phyloP scores from a whole-genome alignment of 2,113 vertebrate species.

The Epinephelus lanceolatus region DNA sequence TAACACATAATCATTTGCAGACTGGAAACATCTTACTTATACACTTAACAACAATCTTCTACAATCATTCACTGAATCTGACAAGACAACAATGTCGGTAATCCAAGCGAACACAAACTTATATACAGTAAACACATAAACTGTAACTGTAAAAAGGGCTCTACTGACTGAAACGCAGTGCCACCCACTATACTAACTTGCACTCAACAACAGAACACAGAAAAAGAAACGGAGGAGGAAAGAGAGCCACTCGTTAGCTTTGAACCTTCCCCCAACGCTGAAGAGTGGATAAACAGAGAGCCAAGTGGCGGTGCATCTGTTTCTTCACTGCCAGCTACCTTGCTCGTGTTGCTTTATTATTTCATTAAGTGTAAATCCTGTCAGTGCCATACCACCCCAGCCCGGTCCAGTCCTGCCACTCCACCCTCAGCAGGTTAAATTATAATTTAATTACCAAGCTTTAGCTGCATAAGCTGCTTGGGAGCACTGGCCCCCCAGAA shows the following conservation, averaged over 20 bases:
- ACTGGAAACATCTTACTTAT: neutral
- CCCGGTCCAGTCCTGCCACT: constrained; percentile 89
- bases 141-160: constrained; percentile 12
- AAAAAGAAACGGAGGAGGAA: constrained; percentile 32
- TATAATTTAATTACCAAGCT: constrained; percentile 99
- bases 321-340: constrained; percentile 85
- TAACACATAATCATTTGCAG: neutral
- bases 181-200: constrained; percentile 28
- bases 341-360: constrained; percentile 92
- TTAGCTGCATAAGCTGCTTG: constrained; percentile 96
- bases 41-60: neutral
- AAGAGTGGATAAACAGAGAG: constrained; percentile 72
- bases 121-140: constrained; percentile 13
- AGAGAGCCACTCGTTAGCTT: constrained; percentile 52
- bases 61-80: constrained; percentile 2
- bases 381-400: constrained; percentile 78
- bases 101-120: neutral
- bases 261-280: constrained; percentile 56
- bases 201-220: constrained; percentile 32
- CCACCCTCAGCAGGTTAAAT: constrained; percentile 95
- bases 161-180: constrained; percentile 37
- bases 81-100: neutral
- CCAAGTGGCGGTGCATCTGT: constrained; percentile 58
- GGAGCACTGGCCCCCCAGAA: constrained; percentile 95
- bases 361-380: constrained; percentile 96